These are phyloP conservation scores for Chesias legatella DNA, from an alignment of 2,888 invertebrate genomes.

Conservation along the genomic window DNA sequence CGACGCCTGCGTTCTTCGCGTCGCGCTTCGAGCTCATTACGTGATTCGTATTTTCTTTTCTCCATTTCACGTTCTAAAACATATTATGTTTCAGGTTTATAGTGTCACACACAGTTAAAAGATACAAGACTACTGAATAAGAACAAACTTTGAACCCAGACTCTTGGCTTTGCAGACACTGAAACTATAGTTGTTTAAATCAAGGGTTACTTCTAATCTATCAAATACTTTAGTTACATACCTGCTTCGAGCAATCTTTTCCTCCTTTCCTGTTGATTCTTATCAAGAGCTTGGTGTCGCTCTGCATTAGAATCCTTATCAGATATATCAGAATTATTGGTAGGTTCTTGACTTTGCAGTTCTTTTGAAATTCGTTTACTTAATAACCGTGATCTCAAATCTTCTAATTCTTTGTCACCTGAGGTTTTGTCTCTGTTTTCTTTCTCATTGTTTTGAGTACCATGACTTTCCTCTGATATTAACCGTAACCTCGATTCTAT, in stretches of 20 bases:
- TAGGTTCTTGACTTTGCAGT: slow-evolving; percentile 72
- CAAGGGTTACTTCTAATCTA: no score
- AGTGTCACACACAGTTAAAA: no score
- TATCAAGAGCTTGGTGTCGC: slow-evolving; percentile 64
- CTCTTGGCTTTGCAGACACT: no score
- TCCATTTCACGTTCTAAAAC: slow-evolving; percentile 86
- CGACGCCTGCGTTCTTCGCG: slow-evolving; percentile 81
- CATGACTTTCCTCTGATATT: slow-evolving; percentile 61
- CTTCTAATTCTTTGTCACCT: slow-evolving; percentile 84
- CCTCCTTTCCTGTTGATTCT: slow-evolving; percentile 81
- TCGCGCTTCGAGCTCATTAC: slow-evolving; percentile 86
- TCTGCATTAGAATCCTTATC: slow-evolving; percentile 64
- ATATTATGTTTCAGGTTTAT: not conserved
- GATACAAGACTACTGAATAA: no score
- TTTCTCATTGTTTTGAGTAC: slow-evolving; percentile 67
- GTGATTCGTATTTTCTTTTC: slow-evolving; percentile 86
- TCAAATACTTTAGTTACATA: slow-evolving; percentile 49
- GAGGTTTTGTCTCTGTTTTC: slow-evolving; percentile 71
- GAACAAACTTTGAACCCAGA: no score
- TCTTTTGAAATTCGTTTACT: slow-evolving; percentile 86
- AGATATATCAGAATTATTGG: slow-evolving; percentile 61
- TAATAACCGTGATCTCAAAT: slow-evolving; percentile 86
- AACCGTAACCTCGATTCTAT: slow-evolving; percentile 65
- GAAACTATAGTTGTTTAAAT: no score
- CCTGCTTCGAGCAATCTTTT: slow-evolving; percentile 86